Conservation (phyloP, 1,140 invertebrate genomes). For the Venturia canescens region DNA sequence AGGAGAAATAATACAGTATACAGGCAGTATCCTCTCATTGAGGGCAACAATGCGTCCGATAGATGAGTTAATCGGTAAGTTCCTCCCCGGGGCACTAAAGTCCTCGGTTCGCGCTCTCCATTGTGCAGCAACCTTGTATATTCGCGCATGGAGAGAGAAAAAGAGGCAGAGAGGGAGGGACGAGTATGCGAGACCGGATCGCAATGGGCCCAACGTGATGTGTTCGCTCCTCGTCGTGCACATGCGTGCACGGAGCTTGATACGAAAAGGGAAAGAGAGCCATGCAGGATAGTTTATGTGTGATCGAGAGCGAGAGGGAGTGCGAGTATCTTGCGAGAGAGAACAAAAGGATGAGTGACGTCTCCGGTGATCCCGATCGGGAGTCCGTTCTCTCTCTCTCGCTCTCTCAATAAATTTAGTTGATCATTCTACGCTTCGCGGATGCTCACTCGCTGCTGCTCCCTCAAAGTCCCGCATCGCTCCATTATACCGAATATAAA, state of each 20-base stretch:
- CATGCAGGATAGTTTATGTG: conserved; percentile 21
- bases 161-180: background rate
- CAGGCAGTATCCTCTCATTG: conserved; percentile 70
- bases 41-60: conserved; percentile 74
- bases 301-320: conserved; percentile 54
- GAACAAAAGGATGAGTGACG: conserved; percentile 71
- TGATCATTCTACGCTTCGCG: too few species aligned
- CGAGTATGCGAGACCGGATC: too few species aligned
- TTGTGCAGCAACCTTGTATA: conserved; percentile 63
- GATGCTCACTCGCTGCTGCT: conserved; percentile 31
- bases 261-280: conserved; percentile 20
- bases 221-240: background rate
- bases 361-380: conserved; percentile 70
- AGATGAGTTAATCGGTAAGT: conserved; percentile 78
- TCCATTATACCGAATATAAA: background rate
- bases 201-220: background rate
- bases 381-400: conserved; percentile 50
- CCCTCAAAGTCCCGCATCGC: background rate
- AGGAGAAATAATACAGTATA: conserved; percentile 42
- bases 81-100: conserved; percentile 69
- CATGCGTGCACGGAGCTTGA: background rate
- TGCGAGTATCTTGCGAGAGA: conserved; percentile 61
- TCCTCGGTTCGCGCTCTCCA: conserved; percentile 67
- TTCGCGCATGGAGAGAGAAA: background rate
- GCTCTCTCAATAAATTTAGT: background rate